Evolutionary conservation across 2,113 vertebrate species (phyloP).

Genomic region (Probosciger aterrimus): DNA sequence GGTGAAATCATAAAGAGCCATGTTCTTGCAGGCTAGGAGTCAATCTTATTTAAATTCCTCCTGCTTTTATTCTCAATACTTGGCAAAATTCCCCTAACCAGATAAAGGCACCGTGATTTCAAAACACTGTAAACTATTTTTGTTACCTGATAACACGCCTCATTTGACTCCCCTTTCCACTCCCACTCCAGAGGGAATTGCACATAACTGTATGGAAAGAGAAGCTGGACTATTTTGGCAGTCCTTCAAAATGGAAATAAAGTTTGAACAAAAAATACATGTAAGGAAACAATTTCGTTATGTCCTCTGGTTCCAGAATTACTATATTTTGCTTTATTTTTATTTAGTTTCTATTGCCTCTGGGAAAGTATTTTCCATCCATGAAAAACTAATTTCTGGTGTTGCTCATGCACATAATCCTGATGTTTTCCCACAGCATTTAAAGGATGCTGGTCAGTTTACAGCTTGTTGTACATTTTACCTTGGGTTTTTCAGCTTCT

Average conservation of each 20-base stretch:
- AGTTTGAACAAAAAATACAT: neutral
- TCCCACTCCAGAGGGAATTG: neutral
- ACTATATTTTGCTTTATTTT: neutral
- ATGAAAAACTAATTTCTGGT: constrained; percentile 11
- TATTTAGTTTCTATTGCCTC: neutral
- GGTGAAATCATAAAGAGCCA: constrained; percentile 18
- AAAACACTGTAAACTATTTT: neutral
- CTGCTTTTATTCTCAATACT: constrained; percentile 2
- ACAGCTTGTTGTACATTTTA: neutral
- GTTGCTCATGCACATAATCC: neutral
- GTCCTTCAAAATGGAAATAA: constrained; percentile 13
- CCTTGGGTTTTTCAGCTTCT: neutral
- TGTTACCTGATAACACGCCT: constrained; percentile 28
- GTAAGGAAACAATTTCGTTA: neutral
- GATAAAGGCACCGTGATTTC: constrained; percentile 5
- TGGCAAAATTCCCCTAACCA: neutral
- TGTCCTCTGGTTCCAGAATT: neutral
- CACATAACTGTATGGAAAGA: neutral
- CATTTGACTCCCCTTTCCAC: neutral
- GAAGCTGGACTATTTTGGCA: neutral
- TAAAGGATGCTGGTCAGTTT: neutral
- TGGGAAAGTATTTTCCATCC: constrained; percentile 11
- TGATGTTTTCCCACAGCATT: neutral
- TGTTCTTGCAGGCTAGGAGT: neutral
- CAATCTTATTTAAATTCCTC: constrained; percentile 17